These are phyloP conservation scores for Drosophila navojoa DNA, from an alignment of 1,140 invertebrate species.

Conservation along the genomic window DNA sequence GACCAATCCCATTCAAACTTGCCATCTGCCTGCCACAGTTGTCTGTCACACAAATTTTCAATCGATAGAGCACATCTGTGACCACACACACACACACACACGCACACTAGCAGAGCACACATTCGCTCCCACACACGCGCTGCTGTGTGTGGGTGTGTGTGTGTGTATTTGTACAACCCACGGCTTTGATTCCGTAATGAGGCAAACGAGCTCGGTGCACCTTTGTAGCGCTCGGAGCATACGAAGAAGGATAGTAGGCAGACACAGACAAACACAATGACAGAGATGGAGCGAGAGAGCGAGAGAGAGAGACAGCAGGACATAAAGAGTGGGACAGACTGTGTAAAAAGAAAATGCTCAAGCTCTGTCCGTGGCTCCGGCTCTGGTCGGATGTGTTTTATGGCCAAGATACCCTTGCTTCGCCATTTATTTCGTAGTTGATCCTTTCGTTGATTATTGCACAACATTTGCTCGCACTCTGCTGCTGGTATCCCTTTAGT, in stretches of 20 bases:
- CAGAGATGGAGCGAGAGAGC: slow-evolving; percentile 2
- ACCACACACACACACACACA: slow-evolving; percentile 34
- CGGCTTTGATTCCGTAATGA: slow-evolving; percentile 78
- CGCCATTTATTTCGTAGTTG: slow-evolving; percentile 77
- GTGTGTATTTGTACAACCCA: slow-evolving; percentile 50
- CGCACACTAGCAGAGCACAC: neutral
- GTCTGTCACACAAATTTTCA: slow-evolving; percentile 68
- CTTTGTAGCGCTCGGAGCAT: slow-evolving; percentile 55
- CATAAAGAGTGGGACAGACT: slow-evolving; percentile 10
- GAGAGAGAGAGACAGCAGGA: slow-evolving; percentile 7
- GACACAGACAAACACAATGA: neutral
- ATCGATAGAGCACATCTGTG: slow-evolving; percentile 75
- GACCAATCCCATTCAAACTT: slow-evolving; percentile 68
- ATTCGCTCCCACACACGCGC: slow-evolving; percentile 2
- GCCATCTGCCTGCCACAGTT: slow-evolving; percentile 24
- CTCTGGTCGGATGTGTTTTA: slow-evolving; percentile 70
- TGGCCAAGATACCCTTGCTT: slow-evolving; percentile 73
- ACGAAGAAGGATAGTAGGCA: slow-evolving; percentile 14
- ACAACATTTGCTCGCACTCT: slow-evolving; percentile 59
- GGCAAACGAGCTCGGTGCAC: slow-evolving; percentile 61
- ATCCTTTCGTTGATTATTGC: slow-evolving; percentile 81
- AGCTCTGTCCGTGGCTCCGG: slow-evolving; percentile 61
- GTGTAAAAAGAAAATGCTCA: slow-evolving; percentile 34
- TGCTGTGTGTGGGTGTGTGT: slow-evolving; percentile 13
- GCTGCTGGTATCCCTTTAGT: slow-evolving; percentile 31